Base-by-base conservation (phyloP, 1,140 invertebrate species). In the Calosoma granatense region DNA sequence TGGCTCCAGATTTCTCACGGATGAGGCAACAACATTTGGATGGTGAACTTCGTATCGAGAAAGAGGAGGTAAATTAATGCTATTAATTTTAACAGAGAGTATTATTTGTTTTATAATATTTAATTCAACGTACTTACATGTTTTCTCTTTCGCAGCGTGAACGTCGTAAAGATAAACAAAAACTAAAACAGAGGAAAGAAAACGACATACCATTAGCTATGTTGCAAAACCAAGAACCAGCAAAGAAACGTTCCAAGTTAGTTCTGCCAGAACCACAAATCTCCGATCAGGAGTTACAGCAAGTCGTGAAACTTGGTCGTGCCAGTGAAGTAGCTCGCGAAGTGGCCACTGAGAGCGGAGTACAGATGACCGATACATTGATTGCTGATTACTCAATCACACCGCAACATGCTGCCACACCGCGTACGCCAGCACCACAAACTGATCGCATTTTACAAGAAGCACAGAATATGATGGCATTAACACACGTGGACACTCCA, bases 401-500 rank as follows among this genome's bases (percentile, higher is more conserved):
- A 0, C 87, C 90, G 58, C 81, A 83, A 70, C 72, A 81, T 12
- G 78, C 83, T 14, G 80, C 83, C 23, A 97, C 94, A 6, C 90
- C 94, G 3, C 78, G 94, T 56, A 97, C 94, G 1, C 92, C 94
- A 0, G 86, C 90, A 1, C 81, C 81, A 41, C 76, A 72, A 68
- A 88, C 77, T 41, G 89, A 92, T 64, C 67, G 65, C 22, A 83
- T 87, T 56, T 76, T 93, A 59, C 84, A 96, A 82, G 96, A 98
- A 76, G 95, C 96, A 0, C 94, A 98, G 71, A 98, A 98, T 72
- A 89, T 99, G 56, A 97, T 99, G 89, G 96, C 96, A 2, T 72
- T 99, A 3, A 93, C 91, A 0, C 94, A 98, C 70, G 94, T 96
- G 0, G 96, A 99, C 65, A 99, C 97, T 0, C 97, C 97, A 11